Percentiles rank a stretch among this genome's conserved stretches.
Evolutionary conservation across 2,113 vertebrate genomes (phyloP).

Genomic region (Cariama cristata): DNA sequence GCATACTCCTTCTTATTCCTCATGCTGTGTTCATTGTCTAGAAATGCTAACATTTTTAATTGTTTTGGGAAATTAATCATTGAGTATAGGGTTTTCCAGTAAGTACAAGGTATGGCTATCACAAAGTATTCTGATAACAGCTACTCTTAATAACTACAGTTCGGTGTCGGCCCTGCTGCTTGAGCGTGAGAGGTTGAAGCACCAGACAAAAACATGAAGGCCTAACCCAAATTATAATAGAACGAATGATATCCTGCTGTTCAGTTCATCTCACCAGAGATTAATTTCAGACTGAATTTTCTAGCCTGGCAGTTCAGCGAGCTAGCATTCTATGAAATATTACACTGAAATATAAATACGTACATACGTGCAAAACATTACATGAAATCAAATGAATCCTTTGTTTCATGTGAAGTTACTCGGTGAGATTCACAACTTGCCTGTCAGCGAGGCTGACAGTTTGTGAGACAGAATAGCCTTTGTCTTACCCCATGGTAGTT

Average conservation of each 20-base stretch:
- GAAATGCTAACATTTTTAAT: neutral
- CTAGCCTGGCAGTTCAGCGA: neutral
- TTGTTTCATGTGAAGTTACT: neutral
- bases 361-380: neutral
- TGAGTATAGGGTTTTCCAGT: neutral
- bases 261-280: neutral
- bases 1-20: neutral
- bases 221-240: rapidly evolving
- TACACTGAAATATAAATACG: neutral
- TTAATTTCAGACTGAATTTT: neutral
- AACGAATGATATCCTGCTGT: neutral
- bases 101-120: neutral
- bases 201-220: neutral
- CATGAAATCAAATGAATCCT: neutral
- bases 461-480: neutral
- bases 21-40: neutral
- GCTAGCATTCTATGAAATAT: neutral
- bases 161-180: neutral
- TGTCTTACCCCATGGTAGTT: neutral
- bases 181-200: neutral
- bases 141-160: neutral
- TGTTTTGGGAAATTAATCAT: neutral
- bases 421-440: neutral
- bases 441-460: neutral
- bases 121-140: neutral